Conservation (phyloP, 2,797 vertebrate species). For the Dromococcyx pavoninus region DNA sequence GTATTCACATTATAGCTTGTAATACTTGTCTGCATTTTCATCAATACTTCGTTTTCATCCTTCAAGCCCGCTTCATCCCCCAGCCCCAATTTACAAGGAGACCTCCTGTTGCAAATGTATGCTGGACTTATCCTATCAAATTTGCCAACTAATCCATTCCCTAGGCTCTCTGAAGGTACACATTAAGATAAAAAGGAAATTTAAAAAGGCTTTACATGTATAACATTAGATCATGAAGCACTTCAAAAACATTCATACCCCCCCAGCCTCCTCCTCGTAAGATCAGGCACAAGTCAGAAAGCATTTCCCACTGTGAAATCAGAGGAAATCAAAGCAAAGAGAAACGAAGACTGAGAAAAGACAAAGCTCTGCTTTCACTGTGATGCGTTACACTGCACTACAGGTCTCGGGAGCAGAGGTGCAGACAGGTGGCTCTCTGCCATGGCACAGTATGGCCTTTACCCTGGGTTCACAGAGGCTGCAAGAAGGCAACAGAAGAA, state of each 20-base stretch:
- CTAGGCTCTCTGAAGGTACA: not conserved
- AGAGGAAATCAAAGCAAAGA: not conserved
- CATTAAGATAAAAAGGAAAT: not conserved
- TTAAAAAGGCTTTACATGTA: not conserved
- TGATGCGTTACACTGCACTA: not conserved
- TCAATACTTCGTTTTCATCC: not conserved
- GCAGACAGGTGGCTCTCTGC: not conserved
- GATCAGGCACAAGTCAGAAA: not conserved
- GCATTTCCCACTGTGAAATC: not conserved
- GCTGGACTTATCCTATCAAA: not conserved
- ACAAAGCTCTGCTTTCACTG: not conserved
- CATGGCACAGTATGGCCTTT: not conserved
- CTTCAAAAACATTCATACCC: not conserved
- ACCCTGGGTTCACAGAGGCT: not conserved
- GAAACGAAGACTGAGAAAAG: not conserved
- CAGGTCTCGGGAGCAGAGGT: not conserved
- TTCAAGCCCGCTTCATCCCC: not conserved
- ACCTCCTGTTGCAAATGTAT: not conserved
- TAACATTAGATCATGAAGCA: not conserved
- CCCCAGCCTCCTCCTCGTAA: not conserved
- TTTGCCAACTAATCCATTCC: not conserved
- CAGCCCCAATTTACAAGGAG: not conserved
- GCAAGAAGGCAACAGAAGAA: not conserved
- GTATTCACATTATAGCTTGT: not conserved
- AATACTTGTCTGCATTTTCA: not conserved